These are phyloP conservation scores for Halcyon senegalensis DNA, from an alignment of 2,113 vertebrate genomes.

Conservation along the genomic window DNA sequence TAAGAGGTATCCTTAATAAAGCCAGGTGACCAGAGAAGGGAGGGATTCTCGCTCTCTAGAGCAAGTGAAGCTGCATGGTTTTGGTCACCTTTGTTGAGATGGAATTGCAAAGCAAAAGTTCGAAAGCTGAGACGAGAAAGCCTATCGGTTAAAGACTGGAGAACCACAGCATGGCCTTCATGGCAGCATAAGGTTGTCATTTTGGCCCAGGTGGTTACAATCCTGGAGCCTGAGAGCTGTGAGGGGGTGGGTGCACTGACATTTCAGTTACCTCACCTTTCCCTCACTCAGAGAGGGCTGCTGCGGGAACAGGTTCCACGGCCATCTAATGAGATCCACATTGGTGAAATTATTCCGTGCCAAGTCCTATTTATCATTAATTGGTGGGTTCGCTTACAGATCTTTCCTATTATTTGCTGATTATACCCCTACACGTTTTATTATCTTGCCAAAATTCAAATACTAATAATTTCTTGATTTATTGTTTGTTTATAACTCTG, in stretches of 20 bases:
- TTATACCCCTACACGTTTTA: slow-evolving; percentile 70
- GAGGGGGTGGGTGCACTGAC: slow-evolving; percentile 41
- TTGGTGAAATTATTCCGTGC: slow-evolving; percentile 58
- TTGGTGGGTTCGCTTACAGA: slow-evolving; percentile 70
- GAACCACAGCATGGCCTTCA: background rate
- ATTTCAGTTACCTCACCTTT: slow-evolving; percentile 76
- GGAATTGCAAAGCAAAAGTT: slow-evolving; percentile 36
- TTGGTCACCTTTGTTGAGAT: background rate
- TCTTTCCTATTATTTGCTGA: slow-evolving; percentile 76
- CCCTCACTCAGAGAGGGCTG: slow-evolving; percentile 63
- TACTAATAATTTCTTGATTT: slow-evolving; percentile 76
- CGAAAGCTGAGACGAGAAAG: slow-evolving; percentile 56
- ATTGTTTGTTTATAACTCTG: slow-evolving; percentile 73
- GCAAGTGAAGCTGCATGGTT: background rate
- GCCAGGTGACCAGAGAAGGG: slow-evolving; percentile 19
- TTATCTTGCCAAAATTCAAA: slow-evolving; percentile 76
- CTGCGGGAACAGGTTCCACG: slow-evolving; percentile 69
- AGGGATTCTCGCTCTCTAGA: background rate
- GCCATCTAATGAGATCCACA: slow-evolving; percentile 79
- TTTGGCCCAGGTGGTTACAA: slow-evolving; percentile 79
- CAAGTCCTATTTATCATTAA: slow-evolving; percentile 76
- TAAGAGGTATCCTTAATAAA: slow-evolving; percentile 62
- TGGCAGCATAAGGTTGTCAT: slow-evolving; percentile 75
- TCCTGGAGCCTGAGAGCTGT: slow-evolving; percentile 45
- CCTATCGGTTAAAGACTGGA: slow-evolving; percentile 44